These are phyloP conservation scores for Sitophilus oryzae DNA, from an alignment of 1,140 invertebrate genomes.

Conservation along the genomic window DNA sequence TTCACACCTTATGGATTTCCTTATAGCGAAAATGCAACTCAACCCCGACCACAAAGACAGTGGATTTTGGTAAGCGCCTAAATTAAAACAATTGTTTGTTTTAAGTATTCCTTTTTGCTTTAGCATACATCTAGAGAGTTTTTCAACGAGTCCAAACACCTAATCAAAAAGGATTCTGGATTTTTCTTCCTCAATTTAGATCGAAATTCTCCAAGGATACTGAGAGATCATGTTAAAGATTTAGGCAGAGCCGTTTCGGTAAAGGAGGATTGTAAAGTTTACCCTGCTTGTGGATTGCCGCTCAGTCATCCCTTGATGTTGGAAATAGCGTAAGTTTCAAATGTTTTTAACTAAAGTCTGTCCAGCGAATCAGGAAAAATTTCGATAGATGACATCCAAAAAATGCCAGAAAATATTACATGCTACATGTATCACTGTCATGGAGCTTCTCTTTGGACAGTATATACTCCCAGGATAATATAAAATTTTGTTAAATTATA, in stretches of 20 bases:
- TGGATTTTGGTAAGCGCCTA: conserved; percentile 42
- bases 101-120: conserved; percentile 17
- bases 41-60: conserved; percentile 45
- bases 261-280: conserved; percentile 45
- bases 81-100: background rate
- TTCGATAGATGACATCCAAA: too few relatives aligned
- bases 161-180: conserved; percentile 49
- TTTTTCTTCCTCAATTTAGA: conserved; percentile 54
- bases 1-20: conserved; percentile 50
- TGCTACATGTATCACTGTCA: too few relatives aligned
- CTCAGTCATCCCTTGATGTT: conserved; percentile 48
- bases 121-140: conserved; percentile 52
- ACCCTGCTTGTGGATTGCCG: conserved; percentile 53
- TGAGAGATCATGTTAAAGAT: conserved; percentile 44
- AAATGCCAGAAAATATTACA: too few relatives aligned
- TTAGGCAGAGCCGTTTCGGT: conserved; percentile 36
- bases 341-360: too few relatives aligned
- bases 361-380: too few relatives aligned
- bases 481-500: background rate
- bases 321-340: conserved; percentile 45
- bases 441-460: too few relatives aligned
- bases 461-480: too few relatives aligned
- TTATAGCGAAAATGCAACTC: conserved; percentile 42
- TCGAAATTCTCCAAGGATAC: conserved; percentile 44
- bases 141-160: conserved; percentile 41